Percentiles rank a stretch among this genome's conserved stretches.
phyloP scores from a whole-genome alignment of 2,797 vertebrate species.

The Sebastes elongatus region DNA sequence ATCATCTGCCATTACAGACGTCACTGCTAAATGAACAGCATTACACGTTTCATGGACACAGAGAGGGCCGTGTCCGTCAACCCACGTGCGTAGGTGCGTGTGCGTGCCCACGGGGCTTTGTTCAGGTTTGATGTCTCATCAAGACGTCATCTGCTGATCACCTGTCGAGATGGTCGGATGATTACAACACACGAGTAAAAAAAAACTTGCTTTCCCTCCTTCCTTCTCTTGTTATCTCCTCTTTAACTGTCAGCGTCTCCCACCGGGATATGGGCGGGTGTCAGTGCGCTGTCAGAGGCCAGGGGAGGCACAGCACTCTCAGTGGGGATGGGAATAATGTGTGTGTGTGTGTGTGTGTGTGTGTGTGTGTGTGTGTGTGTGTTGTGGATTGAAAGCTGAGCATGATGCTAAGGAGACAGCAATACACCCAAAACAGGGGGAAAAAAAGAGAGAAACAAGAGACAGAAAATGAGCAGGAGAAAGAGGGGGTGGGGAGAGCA shows the following conservation, averaged over 20 bases:
- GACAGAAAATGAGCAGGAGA: conserved; percentile 20
- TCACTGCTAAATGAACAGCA: conserved; percentile 24
- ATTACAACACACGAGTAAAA: not conserved
- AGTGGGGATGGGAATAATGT: conserved; percentile 7
- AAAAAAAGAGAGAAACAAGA: not conserved
- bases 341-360: not conserved
- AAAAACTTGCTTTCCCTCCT: not conserved
- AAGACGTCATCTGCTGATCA: conserved; percentile 32
- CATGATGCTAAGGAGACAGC: conserved; percentile 29
- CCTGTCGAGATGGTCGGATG: conserved; percentile 30
- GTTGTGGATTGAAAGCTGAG: conserved; percentile 27
- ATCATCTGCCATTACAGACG: not conserved
- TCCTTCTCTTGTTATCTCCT: conserved; percentile 21
- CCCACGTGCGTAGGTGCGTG: not conserved
- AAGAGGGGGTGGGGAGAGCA: not conserved
- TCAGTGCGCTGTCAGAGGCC: conserved; percentile 57
- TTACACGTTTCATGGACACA: not conserved
- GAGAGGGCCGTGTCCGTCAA: not conserved
- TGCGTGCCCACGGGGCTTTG: not conserved
- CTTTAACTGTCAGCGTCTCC: conserved; percentile 38
- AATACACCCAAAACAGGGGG: not conserved
- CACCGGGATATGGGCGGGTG: conserved; percentile 40
- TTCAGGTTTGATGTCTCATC: conserved; percentile 15
- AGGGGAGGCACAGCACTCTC: conserved; percentile 16
- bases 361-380: not conserved